Conservation (phyloP, 2,113 vertebrate genomes). For the Zootoca vivipara region DNA sequence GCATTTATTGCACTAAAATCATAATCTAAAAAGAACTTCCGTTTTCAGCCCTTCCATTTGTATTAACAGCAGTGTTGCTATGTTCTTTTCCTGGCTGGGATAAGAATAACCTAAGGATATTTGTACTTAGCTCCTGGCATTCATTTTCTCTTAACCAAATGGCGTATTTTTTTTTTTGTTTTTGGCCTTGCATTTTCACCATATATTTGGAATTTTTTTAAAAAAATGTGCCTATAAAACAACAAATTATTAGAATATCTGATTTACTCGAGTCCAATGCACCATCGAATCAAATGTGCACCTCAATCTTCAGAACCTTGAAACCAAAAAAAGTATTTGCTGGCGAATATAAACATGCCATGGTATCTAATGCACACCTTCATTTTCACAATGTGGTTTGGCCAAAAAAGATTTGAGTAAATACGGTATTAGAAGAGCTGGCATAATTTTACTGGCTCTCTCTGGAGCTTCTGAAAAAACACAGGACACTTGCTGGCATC, state of each 20-base stretch:
- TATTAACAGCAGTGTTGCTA: neutral
- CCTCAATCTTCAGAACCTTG: too few relatives aligned
- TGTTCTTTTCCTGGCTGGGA: neutral
- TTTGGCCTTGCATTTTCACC: neutral
- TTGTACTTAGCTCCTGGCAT: neutral
- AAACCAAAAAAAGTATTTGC: too few relatives aligned
- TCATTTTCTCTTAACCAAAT: neutral
- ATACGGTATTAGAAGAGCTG: neutral
- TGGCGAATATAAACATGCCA: too few relatives aligned
- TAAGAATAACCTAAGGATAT: neutral
- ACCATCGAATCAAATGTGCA: too few relatives aligned
- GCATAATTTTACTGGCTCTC: neutral
- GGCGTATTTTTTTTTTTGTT: neutral
- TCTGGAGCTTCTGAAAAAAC: neutral
- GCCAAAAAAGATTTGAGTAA: too few relatives aligned
- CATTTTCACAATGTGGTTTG: too few relatives aligned
- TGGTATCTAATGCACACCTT: too few relatives aligned
- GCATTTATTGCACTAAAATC: neutral
- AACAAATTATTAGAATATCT: neutral
- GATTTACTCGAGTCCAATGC: neutral
- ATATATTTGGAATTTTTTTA: neutral
- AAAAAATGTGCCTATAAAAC: neutral
- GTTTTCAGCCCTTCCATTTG: neutral
- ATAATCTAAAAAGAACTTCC: neutral
- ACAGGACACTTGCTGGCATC: neutral